Evolutionary conservation across 2,888 invertebrate species (phyloP), one percentile per base, ranked within the genome.

Genomic region (Athalia cordata): DNA sequence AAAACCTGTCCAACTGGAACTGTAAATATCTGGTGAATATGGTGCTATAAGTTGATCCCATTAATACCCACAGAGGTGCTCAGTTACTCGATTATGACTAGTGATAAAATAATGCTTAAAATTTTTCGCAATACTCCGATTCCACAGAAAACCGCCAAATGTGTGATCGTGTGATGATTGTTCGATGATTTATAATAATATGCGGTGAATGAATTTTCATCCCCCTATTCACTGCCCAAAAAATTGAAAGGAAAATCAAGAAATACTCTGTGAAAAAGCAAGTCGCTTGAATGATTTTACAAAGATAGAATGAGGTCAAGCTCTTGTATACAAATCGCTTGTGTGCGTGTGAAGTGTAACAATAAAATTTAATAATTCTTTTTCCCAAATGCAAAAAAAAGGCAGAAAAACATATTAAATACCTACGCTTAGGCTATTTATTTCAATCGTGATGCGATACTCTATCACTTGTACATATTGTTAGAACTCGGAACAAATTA

Each of bases 401-500:
- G 77, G 79, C 80, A 78, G 80, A 62, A 78, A 79, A 80, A 70
- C 50, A 43, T 84, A 83, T 84, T 43, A 52, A 85, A 84, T 85
- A 85, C 84, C 82, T 84, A 85, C 85, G 86, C 86, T 87, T 87
- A 85, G 86, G 87, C 86, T 88, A 72, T 72, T 88, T 82, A 80
- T 87, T 86, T 86, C 82, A 80, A 79, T 83, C 85, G 85, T 86
- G 84, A 87, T 85, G 86, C 85, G 84, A 85, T 86, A 87, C 85
- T 88, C 87, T 87, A 89, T 88, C 87, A 89, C 86, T 87, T 89
- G 89, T 89, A 89, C 83, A 89, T 89, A 89, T 86, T 87, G 83
- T 88, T 87, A 86, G 84, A 83, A 85, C 84, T 83, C 84, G 83
- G 86, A 86, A 83, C 84, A 86, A 87, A 86, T 87, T 86, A 86